These are phyloP conservation scores for Tauraco hartlaubi DNA, from an alignment of 2,797 vertebrate species.

Conservation along the genomic window DNA sequence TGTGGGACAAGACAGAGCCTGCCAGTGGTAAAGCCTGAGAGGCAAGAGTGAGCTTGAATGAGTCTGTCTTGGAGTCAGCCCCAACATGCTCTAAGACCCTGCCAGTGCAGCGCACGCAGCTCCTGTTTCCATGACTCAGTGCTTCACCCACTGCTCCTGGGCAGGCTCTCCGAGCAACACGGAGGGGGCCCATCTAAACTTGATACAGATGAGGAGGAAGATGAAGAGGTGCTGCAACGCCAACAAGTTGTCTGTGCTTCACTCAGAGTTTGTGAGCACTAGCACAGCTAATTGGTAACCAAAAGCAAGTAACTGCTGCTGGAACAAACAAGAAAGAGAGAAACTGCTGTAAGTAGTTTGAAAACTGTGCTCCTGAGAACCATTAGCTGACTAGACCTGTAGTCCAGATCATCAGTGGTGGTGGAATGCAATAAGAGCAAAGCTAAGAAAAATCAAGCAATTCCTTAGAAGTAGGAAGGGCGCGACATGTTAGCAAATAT, in stretches of 20 bases:
- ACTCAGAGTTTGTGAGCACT: background rate
- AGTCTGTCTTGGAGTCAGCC: constrained; percentile 51
- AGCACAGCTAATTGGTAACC: background rate
- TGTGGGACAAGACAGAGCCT: constrained; percentile 75
- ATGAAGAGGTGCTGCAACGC: background rate
- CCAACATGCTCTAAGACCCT: background rate
- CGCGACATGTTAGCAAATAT: background rate
- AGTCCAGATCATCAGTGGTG: background rate
- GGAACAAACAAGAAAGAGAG: background rate
- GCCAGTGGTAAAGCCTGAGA: constrained; percentile 41
- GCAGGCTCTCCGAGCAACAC: background rate
- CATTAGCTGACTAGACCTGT: background rate
- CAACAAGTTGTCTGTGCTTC: background rate
- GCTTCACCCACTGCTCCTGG: background rate
- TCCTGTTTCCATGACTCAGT: constrained; percentile 28
- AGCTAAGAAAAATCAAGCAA: background rate
- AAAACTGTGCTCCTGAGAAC: background rate
- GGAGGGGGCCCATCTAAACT: background rate
- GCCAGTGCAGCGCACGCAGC: background rate
- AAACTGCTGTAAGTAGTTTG: background rate
- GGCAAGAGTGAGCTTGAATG: constrained; percentile 73
- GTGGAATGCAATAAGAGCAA: background rate
- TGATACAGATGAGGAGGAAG: background rate
- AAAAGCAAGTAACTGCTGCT: background rate
- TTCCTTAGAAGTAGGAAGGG: background rate